Evolutionary conservation across 2,797 vertebrate species (phyloP).

Genomic region (Chromis chromis): DNA sequence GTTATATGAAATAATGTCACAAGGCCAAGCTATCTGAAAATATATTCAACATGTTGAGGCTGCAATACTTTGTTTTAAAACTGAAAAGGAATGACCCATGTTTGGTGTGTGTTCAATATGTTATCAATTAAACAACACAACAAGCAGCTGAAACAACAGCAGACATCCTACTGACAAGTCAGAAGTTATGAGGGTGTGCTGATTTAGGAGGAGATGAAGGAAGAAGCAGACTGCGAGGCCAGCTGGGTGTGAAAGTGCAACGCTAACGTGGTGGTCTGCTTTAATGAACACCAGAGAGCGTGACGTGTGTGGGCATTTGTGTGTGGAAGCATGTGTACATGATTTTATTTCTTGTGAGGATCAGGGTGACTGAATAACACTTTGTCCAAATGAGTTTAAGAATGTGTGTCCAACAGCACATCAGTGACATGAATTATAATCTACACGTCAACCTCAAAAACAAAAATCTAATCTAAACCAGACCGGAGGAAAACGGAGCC

Average conservation of each 20-base stretch:
- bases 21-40: constrained; percentile 6
- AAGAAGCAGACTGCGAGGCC: constrained; percentile 13
- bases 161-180: constrained; percentile 38
- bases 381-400: constrained; percentile 11
- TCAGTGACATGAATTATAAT: constrained; percentile 38
- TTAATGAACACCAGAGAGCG: constrained; percentile 51
- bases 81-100: background rate
- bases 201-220: constrained; percentile 47
- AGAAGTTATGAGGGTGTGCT: constrained; percentile 59
- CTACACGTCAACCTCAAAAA: constrained; percentile 30
- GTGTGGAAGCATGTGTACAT: background rate
- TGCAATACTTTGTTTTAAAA: constrained; percentile 1
- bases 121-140: constrained; percentile 20
- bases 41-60: constrained; percentile 1
- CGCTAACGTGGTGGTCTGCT: constrained; percentile 61
- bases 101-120: constrained; percentile 16
- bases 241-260: constrained; percentile 53
- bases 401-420: constrained; percentile 8
- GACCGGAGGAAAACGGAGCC: constrained; percentile 21
- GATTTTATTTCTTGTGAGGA: constrained; percentile 24
- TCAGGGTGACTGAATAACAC: constrained; percentile 12
- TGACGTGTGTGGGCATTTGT: background rate
- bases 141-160: constrained; percentile 56
- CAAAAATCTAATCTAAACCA: constrained; percentile 37
- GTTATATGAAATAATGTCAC: too few relatives aligned